Base-by-base conservation (phyloP, 2,888 invertebrate species). In the Aricia artaxerxes region DNA sequence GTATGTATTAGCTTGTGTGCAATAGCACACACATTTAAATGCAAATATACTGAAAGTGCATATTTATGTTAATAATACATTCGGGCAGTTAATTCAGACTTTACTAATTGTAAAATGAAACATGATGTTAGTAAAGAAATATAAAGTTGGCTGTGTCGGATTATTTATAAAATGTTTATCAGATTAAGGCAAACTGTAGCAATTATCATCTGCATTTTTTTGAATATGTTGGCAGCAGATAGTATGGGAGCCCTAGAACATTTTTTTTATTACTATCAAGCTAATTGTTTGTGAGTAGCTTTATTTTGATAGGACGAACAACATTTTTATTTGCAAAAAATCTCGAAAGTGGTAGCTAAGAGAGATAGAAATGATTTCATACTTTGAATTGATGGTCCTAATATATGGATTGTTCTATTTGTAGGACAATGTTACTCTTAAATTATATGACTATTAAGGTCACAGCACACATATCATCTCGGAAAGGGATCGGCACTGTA, bases 101-200 rank as follows among this genome's bases (percentile, higher is more conserved):
- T 38, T 38, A 38, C 69, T 31, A 69, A 35, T 69, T 69, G 57
- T 57, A 57, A 57, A 4, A 16, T 16, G 16, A 49, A 49, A 57
- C 73, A 78, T 64, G 69, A 84, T 85, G 87, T 88, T 89, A 88
- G 88, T 86, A 87, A 84, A 87, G 86, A 91, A 89, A 87, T 88
- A 88, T 87, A 88, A 88, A 87, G 86, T 88, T 91, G 92, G 92
- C 92, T 92, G 92, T 92, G 92, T 89, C 82, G 86, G 87, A 86
- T 80, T 81, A 86, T 57, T 76, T 57, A 76, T 57, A 76, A 57
- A 76, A 57, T 53, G 31, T 57, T 76, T 76, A 57, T 73, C 44
- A 69, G 35, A 69, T 16, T 69, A 69, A 9, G 73, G 76, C 57
- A 35, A 75, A 49, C 49, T 31, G 49, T 40, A 6, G 73, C 24